Conservation (phyloP, 2,888 invertebrate genomes). For the Petrolisthes manimaculis region DNA sequence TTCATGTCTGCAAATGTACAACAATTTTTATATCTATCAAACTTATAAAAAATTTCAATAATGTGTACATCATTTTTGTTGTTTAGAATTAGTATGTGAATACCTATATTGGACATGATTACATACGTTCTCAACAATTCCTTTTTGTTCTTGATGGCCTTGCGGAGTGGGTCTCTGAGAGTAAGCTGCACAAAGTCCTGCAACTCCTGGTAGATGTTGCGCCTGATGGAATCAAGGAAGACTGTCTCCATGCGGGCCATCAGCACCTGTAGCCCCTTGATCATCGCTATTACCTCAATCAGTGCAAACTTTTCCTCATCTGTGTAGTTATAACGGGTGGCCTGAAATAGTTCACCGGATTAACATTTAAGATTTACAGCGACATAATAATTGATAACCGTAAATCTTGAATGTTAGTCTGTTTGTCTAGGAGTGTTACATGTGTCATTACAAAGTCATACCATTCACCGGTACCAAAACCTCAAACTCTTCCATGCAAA, state of each 20-base stretch:
- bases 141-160: constrained; percentile 97
- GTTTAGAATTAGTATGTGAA: background rate
- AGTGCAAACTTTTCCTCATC: constrained; percentile 97
- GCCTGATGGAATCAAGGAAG: constrained; percentile 88
- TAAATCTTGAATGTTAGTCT: too few relatives aligned
- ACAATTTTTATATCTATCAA: too few relatives aligned
- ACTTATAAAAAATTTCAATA: background rate
- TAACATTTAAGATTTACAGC: too few relatives aligned
- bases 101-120: background rate
- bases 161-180: constrained; percentile 91
- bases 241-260: constrained; percentile 98
- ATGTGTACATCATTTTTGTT: background rate
- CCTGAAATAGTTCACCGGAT: constrained; percentile 72
- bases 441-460: too few relatives aligned
- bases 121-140: constrained; percentile 85
- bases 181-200: constrained; percentile 95
- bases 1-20: too few relatives aligned
- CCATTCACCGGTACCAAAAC: too few relatives aligned
- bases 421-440: too few relatives aligned
- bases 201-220: constrained; percentile 94
- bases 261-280: constrained; percentile 95
- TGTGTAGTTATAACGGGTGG: constrained; percentile 96
- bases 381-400: too few relatives aligned
- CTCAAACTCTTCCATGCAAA: too few relatives aligned
- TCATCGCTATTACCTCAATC: constrained; percentile 99